These are phyloP conservation scores for Sebastes ruberrimus DNA, from an alignment of 2,797 vertebrate species.

Conservation along the genomic window DNA sequence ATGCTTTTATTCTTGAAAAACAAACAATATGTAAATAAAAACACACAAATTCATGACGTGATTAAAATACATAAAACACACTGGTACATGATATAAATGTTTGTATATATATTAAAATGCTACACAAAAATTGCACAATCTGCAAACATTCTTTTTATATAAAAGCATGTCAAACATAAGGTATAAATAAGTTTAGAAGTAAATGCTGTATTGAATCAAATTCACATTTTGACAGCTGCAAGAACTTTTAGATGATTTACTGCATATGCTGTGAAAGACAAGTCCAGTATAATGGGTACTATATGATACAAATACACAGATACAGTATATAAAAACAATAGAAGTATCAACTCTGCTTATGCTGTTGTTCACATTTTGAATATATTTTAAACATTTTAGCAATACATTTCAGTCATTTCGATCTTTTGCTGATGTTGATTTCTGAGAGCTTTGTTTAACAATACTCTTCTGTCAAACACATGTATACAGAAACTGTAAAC, in stretches of 20 bases:
- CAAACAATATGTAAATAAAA: not conserved
- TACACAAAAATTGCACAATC: not conserved
- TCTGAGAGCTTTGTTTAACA: not conserved
- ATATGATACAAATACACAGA: not conserved
- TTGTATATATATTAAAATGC: not conserved
- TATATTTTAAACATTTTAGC: not conserved
- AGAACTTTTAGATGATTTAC: not conserved
- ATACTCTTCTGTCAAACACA: not conserved
- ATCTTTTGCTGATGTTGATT: not conserved
- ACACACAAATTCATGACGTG: not conserved
- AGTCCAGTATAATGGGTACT: not conserved
- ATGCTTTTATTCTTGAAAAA: constrained; percentile 43
- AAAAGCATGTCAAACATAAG: not conserved
- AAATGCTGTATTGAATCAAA: not conserved
- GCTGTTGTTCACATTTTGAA: not conserved
- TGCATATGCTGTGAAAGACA: not conserved
- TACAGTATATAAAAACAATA: not conserved
- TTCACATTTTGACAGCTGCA: not conserved
- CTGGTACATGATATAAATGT: not conserved
- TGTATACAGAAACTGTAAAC: not conserved
- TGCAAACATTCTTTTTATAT: not conserved
- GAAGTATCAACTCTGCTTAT: not conserved
- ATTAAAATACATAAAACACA: not conserved
- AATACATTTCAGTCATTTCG: not conserved
- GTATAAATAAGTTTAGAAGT: not conserved